A percentile compares a stretch with the other conserved stretches of the same genome.
Conservation (phyloP, 2,113 vertebrate genomes). For the Arenaria interpres region DNA sequence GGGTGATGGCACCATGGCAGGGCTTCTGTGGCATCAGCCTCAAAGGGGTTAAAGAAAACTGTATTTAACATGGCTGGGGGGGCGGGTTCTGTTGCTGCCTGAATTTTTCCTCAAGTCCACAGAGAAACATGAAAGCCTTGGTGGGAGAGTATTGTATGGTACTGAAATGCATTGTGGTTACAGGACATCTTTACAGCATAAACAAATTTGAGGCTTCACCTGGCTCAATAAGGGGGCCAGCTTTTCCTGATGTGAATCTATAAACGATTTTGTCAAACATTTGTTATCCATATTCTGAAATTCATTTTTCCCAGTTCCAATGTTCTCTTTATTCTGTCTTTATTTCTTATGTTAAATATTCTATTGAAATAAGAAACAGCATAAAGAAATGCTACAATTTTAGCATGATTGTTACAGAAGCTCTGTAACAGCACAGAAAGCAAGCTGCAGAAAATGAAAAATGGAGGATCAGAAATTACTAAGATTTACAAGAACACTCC, state of each 20-base stretch:
- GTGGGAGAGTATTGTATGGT: neutral
- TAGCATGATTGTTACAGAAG: neutral
- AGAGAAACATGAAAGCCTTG: neutral
- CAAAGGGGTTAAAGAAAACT: neutral
- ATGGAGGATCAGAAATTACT: neutral
- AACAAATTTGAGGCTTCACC: constrained; percentile 1
- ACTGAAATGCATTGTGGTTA: neutral
- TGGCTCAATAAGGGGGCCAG: neutral
- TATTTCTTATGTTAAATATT: constrained; percentile 16
- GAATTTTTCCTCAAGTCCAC: neutral
- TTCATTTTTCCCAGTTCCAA: neutral
- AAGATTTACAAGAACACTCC: neutral
- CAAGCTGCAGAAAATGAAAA: neutral
- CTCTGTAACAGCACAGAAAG: neutral
- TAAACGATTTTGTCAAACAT: constrained; percentile 14
- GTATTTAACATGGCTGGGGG: neutral
- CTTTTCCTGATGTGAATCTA: neutral
- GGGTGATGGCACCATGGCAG: neutral
- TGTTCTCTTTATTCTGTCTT: neutral
- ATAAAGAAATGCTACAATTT: neutral
- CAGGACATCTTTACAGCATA: neutral
- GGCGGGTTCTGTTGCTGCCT: neutral
- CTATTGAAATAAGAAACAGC: constrained; percentile 16
- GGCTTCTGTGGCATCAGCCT: neutral
- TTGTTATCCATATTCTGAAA: neutral